Evolutionary conservation across 2,113 vertebrate genomes (phyloP).

Genomic region (Lophius piscatorius): DNA sequence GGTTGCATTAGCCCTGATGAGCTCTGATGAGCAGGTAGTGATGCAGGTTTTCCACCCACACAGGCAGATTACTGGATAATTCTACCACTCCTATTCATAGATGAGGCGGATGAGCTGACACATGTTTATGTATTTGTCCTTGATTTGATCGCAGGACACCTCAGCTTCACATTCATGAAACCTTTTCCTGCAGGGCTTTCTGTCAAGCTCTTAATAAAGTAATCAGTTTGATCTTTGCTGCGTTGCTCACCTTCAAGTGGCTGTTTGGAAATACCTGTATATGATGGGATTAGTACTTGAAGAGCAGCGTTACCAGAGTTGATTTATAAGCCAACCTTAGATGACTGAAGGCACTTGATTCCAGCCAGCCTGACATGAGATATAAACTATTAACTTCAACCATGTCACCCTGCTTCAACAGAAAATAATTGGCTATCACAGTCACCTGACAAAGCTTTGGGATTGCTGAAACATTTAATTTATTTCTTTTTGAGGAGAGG

Average conservation of each 20-base stretch:
- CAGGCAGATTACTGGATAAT: conserved; percentile 10
- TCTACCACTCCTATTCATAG: background rate
- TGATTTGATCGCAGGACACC: conserved; percentile 5
- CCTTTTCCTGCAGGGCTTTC: background rate
- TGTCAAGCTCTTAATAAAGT: background rate
- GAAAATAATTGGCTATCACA: too few relatives aligned
- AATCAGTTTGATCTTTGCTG: conserved; percentile 1
- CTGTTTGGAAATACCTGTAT: background rate
- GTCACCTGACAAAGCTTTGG: too few relatives aligned
- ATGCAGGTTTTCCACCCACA: background rate
- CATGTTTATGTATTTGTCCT: background rate
- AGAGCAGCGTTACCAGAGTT: background rate
- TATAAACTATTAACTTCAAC: too few relatives aligned
- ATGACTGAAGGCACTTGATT: too few relatives aligned
- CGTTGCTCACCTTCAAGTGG: background rate
- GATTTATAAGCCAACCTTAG: background rate
- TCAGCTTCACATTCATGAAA: background rate
- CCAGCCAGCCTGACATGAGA: too few relatives aligned
- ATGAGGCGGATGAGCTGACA: conserved; percentile 1
- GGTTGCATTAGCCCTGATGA: conserved; percentile 33
- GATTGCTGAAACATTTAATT: too few relatives aligned
- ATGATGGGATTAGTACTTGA: background rate
- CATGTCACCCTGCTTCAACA: too few relatives aligned
- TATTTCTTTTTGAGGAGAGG: too few relatives aligned
- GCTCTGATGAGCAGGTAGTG: conserved; percentile 32